Conservation (phyloP, 2,113 vertebrate species). For the Sebastes fasciatus region DNA sequence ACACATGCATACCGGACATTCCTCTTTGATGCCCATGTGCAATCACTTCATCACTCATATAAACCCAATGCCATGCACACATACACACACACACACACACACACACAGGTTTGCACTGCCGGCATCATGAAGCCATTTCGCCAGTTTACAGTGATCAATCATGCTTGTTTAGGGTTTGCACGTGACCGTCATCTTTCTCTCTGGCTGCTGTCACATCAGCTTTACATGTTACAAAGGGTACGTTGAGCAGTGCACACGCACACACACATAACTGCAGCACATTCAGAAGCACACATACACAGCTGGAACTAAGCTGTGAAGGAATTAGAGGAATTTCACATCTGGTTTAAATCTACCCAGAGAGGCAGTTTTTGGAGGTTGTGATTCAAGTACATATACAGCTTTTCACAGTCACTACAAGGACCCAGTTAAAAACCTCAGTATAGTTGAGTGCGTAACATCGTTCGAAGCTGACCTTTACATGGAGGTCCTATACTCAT, state of each 20-base stretch:
- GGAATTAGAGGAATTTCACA: conserved; percentile 66
- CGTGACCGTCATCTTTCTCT: conserved; percentile 59
- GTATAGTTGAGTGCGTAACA: background rate
- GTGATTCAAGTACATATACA: conserved; percentile 1
- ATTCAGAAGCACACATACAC: conserved; percentile 14
- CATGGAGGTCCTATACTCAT: background rate
- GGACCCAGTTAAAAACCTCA: background rate
- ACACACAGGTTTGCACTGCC: background rate
- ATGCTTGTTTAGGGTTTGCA: conserved; percentile 53
- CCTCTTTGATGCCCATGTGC: conserved; percentile 5
- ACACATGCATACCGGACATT: conserved; percentile 26
- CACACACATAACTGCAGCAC: background rate
- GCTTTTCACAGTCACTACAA: background rate
- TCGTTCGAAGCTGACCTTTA: background rate
- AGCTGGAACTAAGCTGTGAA: conserved; percentile 37
- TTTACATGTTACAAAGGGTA: conserved; percentile 48
- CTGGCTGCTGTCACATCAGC: conserved; percentile 53
- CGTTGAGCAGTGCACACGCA: conserved; percentile 28
- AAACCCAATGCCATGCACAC: background rate
- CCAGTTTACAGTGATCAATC: conserved; percentile 64
- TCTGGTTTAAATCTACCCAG: conserved; percentile 56
- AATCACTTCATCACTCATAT: conserved; percentile 29
- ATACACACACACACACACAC: conserved; percentile 2
- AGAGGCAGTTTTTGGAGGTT: background rate
- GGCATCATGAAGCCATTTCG: conserved; percentile 67